A percentile compares a stretch with the other conserved stretches of the same genome.
phyloP scores from a whole-genome alignment of 2,113 vertebrate genomes.

The Cyprinodon variegatus region DNA sequence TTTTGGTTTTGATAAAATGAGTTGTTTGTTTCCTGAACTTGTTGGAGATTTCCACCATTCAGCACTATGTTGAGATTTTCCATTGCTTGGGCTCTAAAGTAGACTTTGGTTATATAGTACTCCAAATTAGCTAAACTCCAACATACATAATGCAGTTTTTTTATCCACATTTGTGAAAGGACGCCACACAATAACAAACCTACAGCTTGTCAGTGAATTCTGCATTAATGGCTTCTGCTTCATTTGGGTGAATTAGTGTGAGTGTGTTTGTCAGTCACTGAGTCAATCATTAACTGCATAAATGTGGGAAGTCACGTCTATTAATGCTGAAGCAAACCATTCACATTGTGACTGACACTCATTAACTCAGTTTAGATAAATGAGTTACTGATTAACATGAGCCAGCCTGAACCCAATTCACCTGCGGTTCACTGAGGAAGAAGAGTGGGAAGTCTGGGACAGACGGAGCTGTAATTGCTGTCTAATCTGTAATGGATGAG shows the following conservation, averaged over 20 bases:
- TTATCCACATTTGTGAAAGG: neutral
- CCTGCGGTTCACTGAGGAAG: slow-evolving; percentile 18
- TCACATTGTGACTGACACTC: slow-evolving; percentile 57
- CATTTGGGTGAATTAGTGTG: slow-evolving; percentile 3
- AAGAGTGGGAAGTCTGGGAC: neutral
- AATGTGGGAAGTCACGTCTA: slow-evolving; percentile 61
- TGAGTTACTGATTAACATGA: slow-evolving; percentile 65
- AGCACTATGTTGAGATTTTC: neutral
- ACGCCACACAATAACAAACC: neutral
- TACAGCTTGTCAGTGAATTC: slow-evolving; percentile 3
- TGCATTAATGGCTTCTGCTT: slow-evolving; percentile 1
- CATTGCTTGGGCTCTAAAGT: neutral
- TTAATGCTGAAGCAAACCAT: slow-evolving; percentile 49
- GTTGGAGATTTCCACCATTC: neutral
- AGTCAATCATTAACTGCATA: slow-evolving; percentile 48
- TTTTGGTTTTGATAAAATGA: neutral
- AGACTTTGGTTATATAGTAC: neutral
- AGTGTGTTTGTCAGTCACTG: slow-evolving; percentile 15
- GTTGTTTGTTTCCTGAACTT: neutral
- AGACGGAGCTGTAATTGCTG: slow-evolving; percentile 34
- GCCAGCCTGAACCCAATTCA: slow-evolving; percentile 43
- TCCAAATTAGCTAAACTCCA: neutral
- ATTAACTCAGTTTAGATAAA: slow-evolving; percentile 69
- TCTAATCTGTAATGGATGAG: slow-evolving; percentile 53
- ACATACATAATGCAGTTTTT: neutral